Evolutionary conservation across 1,140 invertebrate species (phyloP).

Genomic region (Bombus affinis): DNA sequence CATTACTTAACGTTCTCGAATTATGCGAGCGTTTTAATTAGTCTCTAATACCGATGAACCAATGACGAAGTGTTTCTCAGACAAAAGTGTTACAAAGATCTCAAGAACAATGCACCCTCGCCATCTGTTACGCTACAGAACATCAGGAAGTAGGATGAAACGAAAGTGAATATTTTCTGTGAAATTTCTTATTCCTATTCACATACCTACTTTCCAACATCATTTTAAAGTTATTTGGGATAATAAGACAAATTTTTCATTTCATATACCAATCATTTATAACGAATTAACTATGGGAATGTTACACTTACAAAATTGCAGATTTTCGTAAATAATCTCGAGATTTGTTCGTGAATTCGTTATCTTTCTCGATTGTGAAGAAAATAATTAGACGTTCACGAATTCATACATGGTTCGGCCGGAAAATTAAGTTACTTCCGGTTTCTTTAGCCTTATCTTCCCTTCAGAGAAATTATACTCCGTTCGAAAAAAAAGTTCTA

Average conservation of each 20-base stretch:
- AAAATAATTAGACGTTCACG: constrained; percentile 44
- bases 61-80: constrained; percentile 4
- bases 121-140: neutral
- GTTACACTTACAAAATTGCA: neutral
- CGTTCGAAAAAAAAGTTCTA: constrained; percentile 13
- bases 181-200: neutral
- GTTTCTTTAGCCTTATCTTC: constrained; percentile 8
- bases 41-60: constrained; percentile 13
- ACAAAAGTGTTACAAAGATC: constrained; percentile 10
- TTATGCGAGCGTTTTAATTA: constrained; percentile 34
- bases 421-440: constrained; percentile 20
- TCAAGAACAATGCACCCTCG: constrained; percentile 13
- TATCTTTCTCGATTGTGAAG: neutral
- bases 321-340: neutral
- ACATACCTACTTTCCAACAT: no score
- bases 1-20: neutral
- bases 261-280: neutral
- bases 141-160: constrained; percentile 1
- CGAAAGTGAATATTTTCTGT: constrained; percentile 19
- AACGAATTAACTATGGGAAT: neutral
- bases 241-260: neutral
- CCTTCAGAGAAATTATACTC: constrained; percentile 51
- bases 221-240: neutral
- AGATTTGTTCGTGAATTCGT: neutral
- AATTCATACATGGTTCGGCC: neutral